These are phyloP conservation scores for Trachythela sp. DNA, from an alignment of 64 coral and sea anemone genomes.

Conservation along the genomic window DNA sequence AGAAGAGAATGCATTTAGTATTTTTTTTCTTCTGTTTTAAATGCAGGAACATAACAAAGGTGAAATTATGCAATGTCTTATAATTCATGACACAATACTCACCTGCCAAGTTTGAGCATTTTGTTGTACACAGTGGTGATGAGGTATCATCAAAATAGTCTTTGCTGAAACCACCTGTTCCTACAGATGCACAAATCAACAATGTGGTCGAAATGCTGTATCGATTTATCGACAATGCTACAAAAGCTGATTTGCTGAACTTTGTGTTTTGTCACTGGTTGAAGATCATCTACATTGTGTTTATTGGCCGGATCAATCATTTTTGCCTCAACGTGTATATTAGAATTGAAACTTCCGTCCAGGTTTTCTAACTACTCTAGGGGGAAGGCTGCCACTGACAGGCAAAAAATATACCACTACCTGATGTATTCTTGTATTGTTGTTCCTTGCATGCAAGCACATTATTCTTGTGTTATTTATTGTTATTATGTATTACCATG, in stretches of 20 bases:
- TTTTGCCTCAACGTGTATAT: conserved; percentile 21
- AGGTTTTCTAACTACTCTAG: not conserved
- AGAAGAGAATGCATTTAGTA: no score
- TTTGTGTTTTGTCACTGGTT: conserved; percentile 58
- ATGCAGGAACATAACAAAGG: conserved; percentile 23
- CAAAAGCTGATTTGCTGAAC: conserved; percentile 29
- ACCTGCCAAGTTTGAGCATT: conserved; percentile 27
- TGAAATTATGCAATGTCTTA: conserved; percentile 54
- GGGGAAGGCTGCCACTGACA: not conserved
- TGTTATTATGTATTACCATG: no score
- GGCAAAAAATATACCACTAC: not conserved
- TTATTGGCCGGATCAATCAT: conserved; percentile 41
- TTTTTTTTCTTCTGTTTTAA: not conserved
- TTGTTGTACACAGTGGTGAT: conserved; percentile 50
- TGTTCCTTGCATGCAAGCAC: not conserved
- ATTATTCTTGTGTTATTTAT: not conserved
- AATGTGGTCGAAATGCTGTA: conserved; percentile 51
- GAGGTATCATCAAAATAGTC: conserved; percentile 31
- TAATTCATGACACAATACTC: conserved; percentile 38
- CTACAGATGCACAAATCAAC: conserved; percentile 38
- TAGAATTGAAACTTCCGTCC: not conserved
- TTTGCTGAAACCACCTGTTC: conserved; percentile 41
- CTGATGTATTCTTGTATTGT: not conserved
- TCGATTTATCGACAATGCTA: conserved; percentile 49
- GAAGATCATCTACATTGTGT: conserved; percentile 31